These are phyloP conservation scores for Montipora capricornis DNA, from an alignment of 64 coral and sea anemone species.

Conservation along the genomic window DNA sequence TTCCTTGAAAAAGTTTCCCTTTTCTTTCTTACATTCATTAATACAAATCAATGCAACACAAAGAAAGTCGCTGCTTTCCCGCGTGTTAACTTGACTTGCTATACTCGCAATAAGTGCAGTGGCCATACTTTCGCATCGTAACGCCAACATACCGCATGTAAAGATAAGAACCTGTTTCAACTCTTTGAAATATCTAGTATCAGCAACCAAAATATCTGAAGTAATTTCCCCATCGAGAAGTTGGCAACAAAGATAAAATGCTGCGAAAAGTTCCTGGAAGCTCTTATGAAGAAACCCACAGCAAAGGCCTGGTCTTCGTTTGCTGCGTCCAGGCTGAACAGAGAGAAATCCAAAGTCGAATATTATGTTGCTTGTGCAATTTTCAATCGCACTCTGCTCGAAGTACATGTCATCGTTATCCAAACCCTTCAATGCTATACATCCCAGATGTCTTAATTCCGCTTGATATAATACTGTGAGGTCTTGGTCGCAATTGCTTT, in stretches of 20 bases:
- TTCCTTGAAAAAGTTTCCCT: too few relatives aligned
- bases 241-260: neutral
- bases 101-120: too few relatives aligned
- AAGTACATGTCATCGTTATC: neutral
- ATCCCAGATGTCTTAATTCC: neutral
- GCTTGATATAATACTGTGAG: neutral
- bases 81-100: too few relatives aligned
- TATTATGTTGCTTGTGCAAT: neutral
- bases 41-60: too few relatives aligned
- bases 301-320: neutral
- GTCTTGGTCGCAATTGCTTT: neutral
- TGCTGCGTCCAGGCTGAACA: neutral
- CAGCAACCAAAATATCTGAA: neutral
- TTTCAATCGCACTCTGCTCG: neutral
- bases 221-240: neutral
- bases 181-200: too few relatives aligned
- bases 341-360: neutral
- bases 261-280: constrained; percentile 29
- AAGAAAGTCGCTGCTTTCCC: too few relatives aligned
- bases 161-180: too few relatives aligned
- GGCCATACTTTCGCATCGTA: neutral
- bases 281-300: neutral
- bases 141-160: too few relatives aligned
- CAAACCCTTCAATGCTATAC: neutral
- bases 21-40: too few relatives aligned